Percentiles rank a stretch among this genome's conserved stretches.
Conservation (phyloP, 1,140 invertebrate genomes). For the Octopus bimaculoides region DNA sequence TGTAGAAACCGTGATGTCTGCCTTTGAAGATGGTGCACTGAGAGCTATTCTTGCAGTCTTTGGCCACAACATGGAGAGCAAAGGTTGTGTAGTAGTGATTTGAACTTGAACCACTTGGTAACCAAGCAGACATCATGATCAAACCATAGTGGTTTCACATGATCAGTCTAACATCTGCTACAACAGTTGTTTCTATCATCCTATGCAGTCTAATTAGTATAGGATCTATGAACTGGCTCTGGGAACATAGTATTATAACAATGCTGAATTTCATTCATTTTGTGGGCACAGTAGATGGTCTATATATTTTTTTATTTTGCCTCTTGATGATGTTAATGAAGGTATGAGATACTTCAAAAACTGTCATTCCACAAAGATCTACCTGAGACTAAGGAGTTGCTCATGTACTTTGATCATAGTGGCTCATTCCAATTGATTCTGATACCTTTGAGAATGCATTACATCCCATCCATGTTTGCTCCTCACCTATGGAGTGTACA, state of each 20-base stretch:
- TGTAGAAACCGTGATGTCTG: background rate
- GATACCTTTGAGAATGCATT: background rate
- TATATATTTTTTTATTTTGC: background rate
- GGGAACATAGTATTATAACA: background rate
- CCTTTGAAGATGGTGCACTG: background rate
- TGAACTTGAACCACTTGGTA: too few species aligned
- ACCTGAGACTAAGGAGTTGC: background rate
- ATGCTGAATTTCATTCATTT: slow-evolving; percentile 14
- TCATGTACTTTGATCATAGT: slow-evolving; percentile 1
- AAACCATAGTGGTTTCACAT: too few species aligned
- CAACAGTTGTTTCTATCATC: slow-evolving; percentile 15
- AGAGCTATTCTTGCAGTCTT: background rate
- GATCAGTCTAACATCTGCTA: too few species aligned
- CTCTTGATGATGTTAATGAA: slow-evolving; percentile 7
- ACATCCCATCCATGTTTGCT: slow-evolving; percentile 13
- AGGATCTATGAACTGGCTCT: slow-evolving; percentile 11
- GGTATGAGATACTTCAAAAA: slow-evolving; percentile 15
- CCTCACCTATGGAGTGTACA: slow-evolving; percentile 15
- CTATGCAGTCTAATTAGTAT: slow-evolving; percentile 14
- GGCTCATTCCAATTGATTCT: slow-evolving; percentile 7
- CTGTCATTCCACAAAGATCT: slow-evolving; percentile 9
- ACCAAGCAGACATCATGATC: too few species aligned
- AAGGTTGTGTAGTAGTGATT: background rate
- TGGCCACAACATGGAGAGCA: background rate
- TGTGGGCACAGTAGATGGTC: slow-evolving; percentile 6